Conservation (phyloP, 2,113 vertebrate species). For the Pongo abelii region DNA sequence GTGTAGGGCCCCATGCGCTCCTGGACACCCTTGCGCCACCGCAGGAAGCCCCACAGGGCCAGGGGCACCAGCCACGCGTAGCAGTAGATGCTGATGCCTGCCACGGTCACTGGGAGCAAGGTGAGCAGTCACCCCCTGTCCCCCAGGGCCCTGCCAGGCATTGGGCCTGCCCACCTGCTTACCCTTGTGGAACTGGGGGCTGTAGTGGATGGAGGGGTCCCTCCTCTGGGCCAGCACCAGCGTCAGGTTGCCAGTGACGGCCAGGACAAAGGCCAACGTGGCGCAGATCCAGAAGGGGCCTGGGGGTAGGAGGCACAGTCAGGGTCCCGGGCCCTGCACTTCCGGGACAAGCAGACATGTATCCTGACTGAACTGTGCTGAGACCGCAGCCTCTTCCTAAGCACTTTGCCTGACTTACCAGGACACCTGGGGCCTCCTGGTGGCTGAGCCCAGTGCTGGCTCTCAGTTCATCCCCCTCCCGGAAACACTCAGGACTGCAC, state of each 20-base stretch:
- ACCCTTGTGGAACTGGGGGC: constrained; percentile 93
- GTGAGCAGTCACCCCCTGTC: neutral
- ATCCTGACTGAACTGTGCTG: neutral
- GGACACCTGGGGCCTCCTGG: too few species aligned
- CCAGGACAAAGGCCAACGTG: constrained; percentile 89
- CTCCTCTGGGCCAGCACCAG: constrained; percentile 82
- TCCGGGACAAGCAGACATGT: neutral
- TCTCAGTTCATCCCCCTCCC: neutral
- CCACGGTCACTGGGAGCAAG: constrained; percentile 85
- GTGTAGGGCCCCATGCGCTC: constrained; percentile 84
- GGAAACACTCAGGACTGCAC: neutral
- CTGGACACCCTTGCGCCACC: constrained; percentile 86
- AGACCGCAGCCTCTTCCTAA: neutral
- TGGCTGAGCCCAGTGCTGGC: neutral
- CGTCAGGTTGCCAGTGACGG: constrained; percentile 89
- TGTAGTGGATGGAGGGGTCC: constrained; percentile 84
- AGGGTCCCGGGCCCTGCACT: neutral
- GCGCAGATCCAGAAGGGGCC: constrained; percentile 95
- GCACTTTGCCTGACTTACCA: too few species aligned
- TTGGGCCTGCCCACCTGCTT: neutral
- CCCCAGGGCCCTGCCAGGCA: fast-evolving
- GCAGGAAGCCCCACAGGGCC: constrained; percentile 89
- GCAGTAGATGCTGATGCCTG: constrained; percentile 87
- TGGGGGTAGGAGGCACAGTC: neutral
- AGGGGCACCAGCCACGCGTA: constrained; percentile 91